Evolutionary conservation across 2,888 invertebrate genomes (phyloP), one percentile per base, ranked within the genome.

Genomic region (Nudaria mundana): DNA sequence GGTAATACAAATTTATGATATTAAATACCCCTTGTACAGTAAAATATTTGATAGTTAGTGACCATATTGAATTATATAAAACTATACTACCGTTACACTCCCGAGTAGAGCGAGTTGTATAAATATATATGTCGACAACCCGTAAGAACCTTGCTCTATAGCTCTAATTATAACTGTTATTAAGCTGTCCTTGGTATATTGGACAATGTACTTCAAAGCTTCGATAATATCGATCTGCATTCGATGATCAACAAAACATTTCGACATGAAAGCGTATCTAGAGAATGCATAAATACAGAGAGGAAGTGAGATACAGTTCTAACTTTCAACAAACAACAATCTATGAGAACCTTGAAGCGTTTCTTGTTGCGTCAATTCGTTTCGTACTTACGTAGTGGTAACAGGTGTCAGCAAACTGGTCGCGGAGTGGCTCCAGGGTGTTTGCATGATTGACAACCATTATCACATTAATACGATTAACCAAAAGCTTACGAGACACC

Each of bases 381-480:
- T 76, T 73, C 63, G 76, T 87, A 87, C 88, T 88, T 84, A 87
- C 87, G 71, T 71, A 66, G 69, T 68, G 66, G 61, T 69, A 74
- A 73, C 70, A 66, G 78, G 66, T 72, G 76, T 72, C 81, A 71
- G 84, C 85, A 69, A 73, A 71, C 79, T 67, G 79, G 78, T 73
- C 75, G 78, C 75, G 70, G 71, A 71, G 74, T 64, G 68, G 72
- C 85, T 83, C 86, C 86, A 70, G 73, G 76, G 54, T 63, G 86
- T 81, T 81, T 76, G 88, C 88, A 87, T 87, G 86, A 87, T 83
- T 76, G 86, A 87, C 85, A 88, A 88, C 85, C 86, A 87, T 86
- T 78, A 84, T 82, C 70, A 84, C 73, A 87, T 87, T 88, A 87
- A 86, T 87, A 84, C 71, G 77, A 77, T 72, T 76, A 69, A 81